A percentile compares a stretch with the other conserved stretches of the same genome.
Conservation (phyloP, 2,888 invertebrate species). For the Heliconius cydno region DNA sequence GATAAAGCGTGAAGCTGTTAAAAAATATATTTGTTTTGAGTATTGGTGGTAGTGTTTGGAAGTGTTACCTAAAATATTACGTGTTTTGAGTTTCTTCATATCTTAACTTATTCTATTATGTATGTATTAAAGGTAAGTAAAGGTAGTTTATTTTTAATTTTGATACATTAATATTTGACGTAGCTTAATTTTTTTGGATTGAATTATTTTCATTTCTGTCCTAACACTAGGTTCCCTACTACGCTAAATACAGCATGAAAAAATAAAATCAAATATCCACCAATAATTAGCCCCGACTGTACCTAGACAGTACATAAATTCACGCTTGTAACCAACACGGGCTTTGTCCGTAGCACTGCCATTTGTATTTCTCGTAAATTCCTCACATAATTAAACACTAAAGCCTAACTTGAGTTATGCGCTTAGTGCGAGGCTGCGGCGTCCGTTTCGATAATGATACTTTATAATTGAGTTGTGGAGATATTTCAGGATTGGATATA, state of each 20-base stretch:
- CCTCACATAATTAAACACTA: slow-evolving; percentile 51
- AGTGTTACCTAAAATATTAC: no score
- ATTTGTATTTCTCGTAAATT: slow-evolving; percentile 49
- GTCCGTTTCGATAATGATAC: slow-evolving; percentile 32
- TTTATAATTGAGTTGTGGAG: slow-evolving; percentile 28
- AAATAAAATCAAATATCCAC: not conserved
- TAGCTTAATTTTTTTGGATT: no score
- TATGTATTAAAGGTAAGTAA: no score
- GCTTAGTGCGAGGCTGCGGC: slow-evolving; percentile 23
- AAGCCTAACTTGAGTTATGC: slow-evolving; percentile 40
- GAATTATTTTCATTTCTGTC: not conserved
- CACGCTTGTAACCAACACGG: slow-evolving; percentile 37
- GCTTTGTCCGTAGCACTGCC: slow-evolving; percentile 46
- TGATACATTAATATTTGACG: no score
- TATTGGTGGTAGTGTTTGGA: no score
- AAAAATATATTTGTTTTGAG: no score
- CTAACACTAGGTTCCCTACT: not conserved
- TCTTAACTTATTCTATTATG: no score
- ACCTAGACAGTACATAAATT: slow-evolving; percentile 44
- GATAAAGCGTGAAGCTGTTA: no score
- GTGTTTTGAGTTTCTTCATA: no score
- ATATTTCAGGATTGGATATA: slow-evolving; percentile 11
- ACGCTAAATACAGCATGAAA: no score
- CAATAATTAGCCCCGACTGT: slow-evolving; percentile 17
- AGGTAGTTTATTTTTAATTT: no score